These are phyloP conservation scores for Mesocricetus auratus DNA, from an alignment of 2,113 vertebrate species.

Conservation along the genomic window DNA sequence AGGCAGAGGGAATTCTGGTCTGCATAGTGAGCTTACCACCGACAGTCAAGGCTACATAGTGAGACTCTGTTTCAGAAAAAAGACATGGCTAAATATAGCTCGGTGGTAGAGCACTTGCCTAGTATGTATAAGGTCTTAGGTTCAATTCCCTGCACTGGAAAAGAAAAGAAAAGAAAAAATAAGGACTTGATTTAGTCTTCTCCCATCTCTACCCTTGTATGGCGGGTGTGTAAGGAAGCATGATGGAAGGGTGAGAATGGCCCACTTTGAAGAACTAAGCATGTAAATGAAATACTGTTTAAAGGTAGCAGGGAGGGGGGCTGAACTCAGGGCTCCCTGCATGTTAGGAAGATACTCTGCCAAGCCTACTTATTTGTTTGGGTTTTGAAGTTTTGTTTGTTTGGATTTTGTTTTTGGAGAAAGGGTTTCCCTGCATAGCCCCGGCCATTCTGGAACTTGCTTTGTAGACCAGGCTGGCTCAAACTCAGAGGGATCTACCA, in stretches of 20 bases:
- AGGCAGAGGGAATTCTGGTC: too few relatives aligned
- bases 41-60: too few relatives aligned
- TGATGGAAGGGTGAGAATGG: background rate
- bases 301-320: background rate
- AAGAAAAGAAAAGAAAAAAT: background rate
- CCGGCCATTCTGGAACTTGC: too few relatives aligned
- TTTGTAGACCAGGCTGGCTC: too few relatives aligned
- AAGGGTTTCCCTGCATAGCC: too few relatives aligned
- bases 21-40: too few relatives aligned
- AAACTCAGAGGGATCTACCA: too few relatives aligned
- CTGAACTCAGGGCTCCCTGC: background rate
- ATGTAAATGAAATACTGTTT: background rate
- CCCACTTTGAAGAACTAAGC: background rate
- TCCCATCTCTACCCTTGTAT: background rate
- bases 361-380: too few relatives aligned
- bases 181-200: background rate
- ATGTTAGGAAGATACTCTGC: background rate
- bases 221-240: background rate
- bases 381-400: too few relatives aligned
- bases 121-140: background rate
- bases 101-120: background rate
- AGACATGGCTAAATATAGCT: background rate
- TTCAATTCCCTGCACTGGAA: background rate
- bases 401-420: too few relatives aligned
- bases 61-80: too few relatives aligned